These are phyloP conservation scores for Eupithecia abbreviata DNA, from an alignment of 2,888 invertebrate genomes.

Conservation along the genomic window DNA sequence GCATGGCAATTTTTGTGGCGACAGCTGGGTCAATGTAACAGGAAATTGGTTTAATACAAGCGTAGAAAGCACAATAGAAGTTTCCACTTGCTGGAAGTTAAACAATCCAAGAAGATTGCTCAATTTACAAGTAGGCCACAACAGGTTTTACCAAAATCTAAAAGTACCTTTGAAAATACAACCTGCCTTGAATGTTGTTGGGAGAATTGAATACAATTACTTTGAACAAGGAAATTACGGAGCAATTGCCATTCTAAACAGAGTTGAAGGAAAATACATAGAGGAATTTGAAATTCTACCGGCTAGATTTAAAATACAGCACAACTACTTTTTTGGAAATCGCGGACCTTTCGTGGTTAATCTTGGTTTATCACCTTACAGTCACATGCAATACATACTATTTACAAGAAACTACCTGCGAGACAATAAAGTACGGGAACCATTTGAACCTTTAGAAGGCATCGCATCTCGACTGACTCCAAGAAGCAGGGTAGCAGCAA, in stretches of 20 bases:
- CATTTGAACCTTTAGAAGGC: constrained; percentile 88
- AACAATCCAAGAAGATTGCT: constrained; percentile 79
- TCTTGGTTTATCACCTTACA: constrained; percentile 94
- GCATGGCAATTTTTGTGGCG: constrained; percentile 96
- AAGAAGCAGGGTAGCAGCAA: constrained; percentile 95
- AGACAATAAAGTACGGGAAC: constrained; percentile 93
- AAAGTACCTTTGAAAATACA: constrained; percentile 90
- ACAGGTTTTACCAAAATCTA: constrained; percentile 90
- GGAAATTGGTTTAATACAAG: constrained; percentile 94
- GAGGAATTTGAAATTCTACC: constrained; percentile 92
- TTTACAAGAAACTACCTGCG: constrained; percentile 95
- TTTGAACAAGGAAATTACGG: constrained; percentile 93
- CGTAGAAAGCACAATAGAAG: constrained; percentile 89
- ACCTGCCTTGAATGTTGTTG: constrained; percentile 91
- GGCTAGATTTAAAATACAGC: constrained; percentile 88
- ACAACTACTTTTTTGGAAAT: constrained; percentile 96
- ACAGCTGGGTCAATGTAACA: constrained; percentile 94
- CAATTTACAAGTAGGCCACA: constrained; percentile 92
- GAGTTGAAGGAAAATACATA: constrained; percentile 83
- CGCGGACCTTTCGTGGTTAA: constrained; percentile 94
- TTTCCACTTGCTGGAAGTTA: constrained; percentile 91
- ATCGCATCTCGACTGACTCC: constrained; percentile 90
- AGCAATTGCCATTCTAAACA: constrained; percentile 92
- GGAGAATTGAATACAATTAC: constrained; percentile 93
- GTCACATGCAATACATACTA: constrained; percentile 90